Base-by-base conservation (phyloP, 2,797 vertebrate species). In the Mus spretus region DNA sequence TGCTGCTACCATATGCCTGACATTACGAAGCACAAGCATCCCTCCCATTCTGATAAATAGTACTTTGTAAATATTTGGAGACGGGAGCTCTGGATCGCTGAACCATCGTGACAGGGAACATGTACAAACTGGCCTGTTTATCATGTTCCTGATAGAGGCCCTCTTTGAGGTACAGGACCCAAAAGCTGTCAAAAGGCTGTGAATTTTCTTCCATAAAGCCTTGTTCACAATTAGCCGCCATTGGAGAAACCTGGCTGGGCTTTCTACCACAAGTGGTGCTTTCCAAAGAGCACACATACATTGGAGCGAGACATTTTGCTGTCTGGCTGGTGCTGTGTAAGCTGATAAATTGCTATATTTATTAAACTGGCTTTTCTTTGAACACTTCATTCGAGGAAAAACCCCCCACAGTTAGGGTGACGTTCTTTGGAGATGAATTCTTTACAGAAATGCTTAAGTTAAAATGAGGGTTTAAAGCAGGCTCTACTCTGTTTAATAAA, bases 51-150 rank as follows among this genome's bases (percentile, higher is more conserved):
- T 1, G 97, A 97, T 98, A 98, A 98, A 98, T 96, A 96, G 97
- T 97, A 97, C 98, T 98, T 98, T 97, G 98, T 98, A 98, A 98
- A 99, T 98, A 98, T 98, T 98, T 98, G 97, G 98, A 98, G 98
- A 98, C 34, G 50, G 97, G 97, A 96, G 97, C 95, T 97, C 98
- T 98, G 98, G 97, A 98, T 98, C 44, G 77, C 94, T 14, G 97
- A 98, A 88, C 6, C 57, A 88, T 87, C 70, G 85, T 97, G 96
- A 92, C 1, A 37, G 97, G 95, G 97, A 98, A 97, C 97, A 96
- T 80, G 97, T 97, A 93, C 96, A 97, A 96, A 97, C 8, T 92
- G 97, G 95, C 57, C 6, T 1, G 3, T 77, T 72, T 34, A 37
- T 67, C 91, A 74, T 44, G 93, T 9, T 96, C 93, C 97, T 93